Conservation (phyloP, 2,888 invertebrate species). For the Heliconius sara region DNA sequence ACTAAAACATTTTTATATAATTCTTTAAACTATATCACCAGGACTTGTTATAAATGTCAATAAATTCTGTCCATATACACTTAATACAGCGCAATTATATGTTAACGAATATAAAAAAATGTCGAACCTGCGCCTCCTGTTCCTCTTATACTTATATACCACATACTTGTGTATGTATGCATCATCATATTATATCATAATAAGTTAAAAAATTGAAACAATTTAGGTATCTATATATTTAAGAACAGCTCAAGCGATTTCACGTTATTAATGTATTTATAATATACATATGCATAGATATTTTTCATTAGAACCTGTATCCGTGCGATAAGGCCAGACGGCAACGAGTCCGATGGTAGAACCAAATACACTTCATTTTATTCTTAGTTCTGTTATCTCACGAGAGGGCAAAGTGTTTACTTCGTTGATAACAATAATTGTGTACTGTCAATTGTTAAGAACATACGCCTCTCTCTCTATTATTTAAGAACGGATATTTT, state of each 20-base stretch:
- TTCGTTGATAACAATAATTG: slow-evolving; percentile 60
- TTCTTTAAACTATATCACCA: too few relatives aligned
- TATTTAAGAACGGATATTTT: slow-evolving; percentile 6
- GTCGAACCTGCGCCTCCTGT: too few relatives aligned
- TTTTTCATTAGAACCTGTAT: slow-evolving; percentile 21
- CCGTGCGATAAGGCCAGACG: slow-evolving; percentile 25
- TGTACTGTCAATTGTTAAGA: slow-evolving; percentile 49
- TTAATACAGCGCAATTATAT: too few relatives aligned
- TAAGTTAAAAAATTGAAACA: neutral
- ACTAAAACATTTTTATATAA: too few relatives aligned
- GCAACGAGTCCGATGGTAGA: slow-evolving; percentile 26
- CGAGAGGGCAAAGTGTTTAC: slow-evolving; percentile 55
- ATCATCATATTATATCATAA: neutral
- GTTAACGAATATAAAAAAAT: too few relatives aligned
- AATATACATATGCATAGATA: neutral
- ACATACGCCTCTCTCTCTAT: slow-evolving; percentile 29
- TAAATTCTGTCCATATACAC: too few relatives aligned
- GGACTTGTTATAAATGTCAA: too few relatives aligned
- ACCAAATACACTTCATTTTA: slow-evolving; percentile 40
- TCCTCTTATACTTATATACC: neutral
- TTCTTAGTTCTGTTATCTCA: slow-evolving; percentile 45
- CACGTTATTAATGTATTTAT: neutral
- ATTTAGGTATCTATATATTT: neutral
- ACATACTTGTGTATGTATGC: neutral
- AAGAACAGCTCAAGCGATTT: neutral